A percentile compares a stretch with the other conserved stretches of the same genome.
Evolutionary conservation across 2,888 invertebrate genomes (phyloP).

Genomic region (Phortica okadai): DNA sequence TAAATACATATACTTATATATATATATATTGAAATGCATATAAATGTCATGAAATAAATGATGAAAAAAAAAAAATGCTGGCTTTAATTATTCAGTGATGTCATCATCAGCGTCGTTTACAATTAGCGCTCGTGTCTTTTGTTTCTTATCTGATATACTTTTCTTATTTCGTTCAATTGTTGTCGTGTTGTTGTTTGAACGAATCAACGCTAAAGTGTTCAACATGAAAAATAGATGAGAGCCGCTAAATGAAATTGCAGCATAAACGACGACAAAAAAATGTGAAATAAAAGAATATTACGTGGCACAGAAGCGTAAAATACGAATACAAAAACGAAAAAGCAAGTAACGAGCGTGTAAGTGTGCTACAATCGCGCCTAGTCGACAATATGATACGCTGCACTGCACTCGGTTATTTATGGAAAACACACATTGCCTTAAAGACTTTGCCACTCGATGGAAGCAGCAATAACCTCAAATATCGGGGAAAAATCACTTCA

Average conservation of each 20-base stretch:
- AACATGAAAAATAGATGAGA: constrained; percentile 17
- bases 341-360: not conserved
- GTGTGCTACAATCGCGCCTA: too few species aligned
- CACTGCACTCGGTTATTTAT: too few species aligned
- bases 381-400: too few species aligned
- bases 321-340: not conserved
- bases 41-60: constrained; percentile 27
- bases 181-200: not conserved
- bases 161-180: not conserved
- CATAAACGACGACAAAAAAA: constrained; percentile 21
- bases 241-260: constrained; percentile 26
- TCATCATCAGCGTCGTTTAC: too few species aligned
- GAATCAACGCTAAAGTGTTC: constrained; percentile 42
- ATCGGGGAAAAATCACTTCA: too few species aligned
- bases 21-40: constrained; percentile 22
- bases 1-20: constrained; percentile 30
- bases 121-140: too few species aligned
- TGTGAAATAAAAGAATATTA: constrained; percentile 31
- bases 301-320: constrained; percentile 10
- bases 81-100: too few species aligned
- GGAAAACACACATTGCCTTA: too few species aligned
- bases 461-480: too few species aligned
- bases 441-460: too few species aligned
- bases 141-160: constrained; percentile 41
- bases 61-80: too few species aligned